These are phyloP conservation scores for Castor canadensis DNA, from an alignment of 2,113 vertebrate genomes.

Conservation along the genomic window DNA sequence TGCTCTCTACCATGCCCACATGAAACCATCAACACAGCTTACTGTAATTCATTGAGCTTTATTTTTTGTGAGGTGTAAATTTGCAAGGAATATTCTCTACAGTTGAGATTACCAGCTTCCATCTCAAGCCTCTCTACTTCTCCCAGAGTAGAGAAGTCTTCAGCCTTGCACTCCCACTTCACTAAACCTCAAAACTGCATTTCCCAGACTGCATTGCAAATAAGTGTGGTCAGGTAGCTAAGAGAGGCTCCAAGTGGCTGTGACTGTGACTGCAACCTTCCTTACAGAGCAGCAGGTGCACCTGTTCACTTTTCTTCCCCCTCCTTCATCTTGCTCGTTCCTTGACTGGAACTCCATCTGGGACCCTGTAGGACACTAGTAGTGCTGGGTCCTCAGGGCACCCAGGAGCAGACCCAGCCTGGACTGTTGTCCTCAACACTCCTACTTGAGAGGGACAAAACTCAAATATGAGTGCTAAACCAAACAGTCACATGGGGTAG, in stretches of 20 bases:
- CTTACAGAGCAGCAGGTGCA: rapidly evolving
- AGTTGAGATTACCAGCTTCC: neutral
- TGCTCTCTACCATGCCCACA: neutral
- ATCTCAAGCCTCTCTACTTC: neutral
- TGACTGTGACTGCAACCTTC: neutral
- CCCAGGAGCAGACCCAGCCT: neutral
- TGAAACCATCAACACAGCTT: neutral
- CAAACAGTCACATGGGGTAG: too few relatives aligned
- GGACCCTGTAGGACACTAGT: too few relatives aligned
- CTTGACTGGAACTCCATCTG: too few relatives aligned
- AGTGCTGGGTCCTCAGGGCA: rapidly evolving
- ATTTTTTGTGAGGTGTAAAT: neutral
- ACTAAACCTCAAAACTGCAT: too few relatives aligned
- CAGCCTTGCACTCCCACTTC: neutral
- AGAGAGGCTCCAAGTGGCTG: rapidly evolving
- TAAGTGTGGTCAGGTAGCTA: rapidly evolving
- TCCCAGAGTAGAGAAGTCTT: neutral
- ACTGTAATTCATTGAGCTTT: neutral
- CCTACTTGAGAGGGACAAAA: rapidly evolving
- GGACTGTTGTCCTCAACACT: too few relatives aligned
- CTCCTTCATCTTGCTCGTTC: neutral
- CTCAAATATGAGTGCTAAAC: neutral
- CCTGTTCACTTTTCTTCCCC: rapidly evolving
- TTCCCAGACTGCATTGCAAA: neutral
- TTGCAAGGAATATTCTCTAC: too few relatives aligned